A percentile compares a stretch with the other conserved stretches of the same genome.
phyloP scores from a whole-genome alignment of 2,113 vertebrate genomes.

The Megalops atlanticus region DNA sequence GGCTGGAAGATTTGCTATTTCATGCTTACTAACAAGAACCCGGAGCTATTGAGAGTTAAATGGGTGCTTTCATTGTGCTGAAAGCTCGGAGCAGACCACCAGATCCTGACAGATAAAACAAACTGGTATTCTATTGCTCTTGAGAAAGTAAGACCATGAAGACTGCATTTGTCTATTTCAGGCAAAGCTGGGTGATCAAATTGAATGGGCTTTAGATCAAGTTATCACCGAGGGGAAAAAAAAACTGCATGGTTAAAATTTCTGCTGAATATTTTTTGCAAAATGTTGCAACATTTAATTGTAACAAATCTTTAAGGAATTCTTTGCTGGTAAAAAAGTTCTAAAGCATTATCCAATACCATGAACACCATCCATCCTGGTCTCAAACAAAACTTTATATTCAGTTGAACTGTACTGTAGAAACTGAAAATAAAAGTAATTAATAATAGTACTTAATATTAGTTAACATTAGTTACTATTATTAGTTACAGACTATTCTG shows the following conservation, averaged over 20 bases:
- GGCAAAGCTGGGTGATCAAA: conserved; percentile 33
- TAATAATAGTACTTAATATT: too few species aligned
- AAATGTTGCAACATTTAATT: not conserved
- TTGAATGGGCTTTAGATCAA: not conserved
- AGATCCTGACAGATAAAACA: conserved; percentile 45
- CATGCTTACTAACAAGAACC: conserved; percentile 49
- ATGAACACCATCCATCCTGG: too few species aligned
- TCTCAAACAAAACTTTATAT: too few species aligned
- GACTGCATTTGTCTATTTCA: conserved; percentile 65
- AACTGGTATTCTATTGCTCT: conserved; percentile 70
- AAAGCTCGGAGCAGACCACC: conserved; percentile 46
- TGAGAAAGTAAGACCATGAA: conserved; percentile 50
- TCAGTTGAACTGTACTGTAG: too few species aligned
- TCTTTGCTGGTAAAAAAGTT: not conserved
- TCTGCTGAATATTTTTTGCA: not conserved
- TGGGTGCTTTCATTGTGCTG: conserved; percentile 20
- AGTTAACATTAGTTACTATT: too few species aligned
- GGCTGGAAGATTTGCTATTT: conserved; percentile 42
- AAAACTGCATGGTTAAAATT: not conserved
- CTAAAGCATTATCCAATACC: not conserved
- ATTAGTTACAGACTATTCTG: too few species aligned
- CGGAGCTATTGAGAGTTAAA: conserved; percentile 45
- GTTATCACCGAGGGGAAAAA: not conserved
- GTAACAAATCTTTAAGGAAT: not conserved
- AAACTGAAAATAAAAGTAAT: too few species aligned